phyloP scores from a whole-genome alignment of 2,797 vertebrate species.

The Bovichtus diacanthus region DNA sequence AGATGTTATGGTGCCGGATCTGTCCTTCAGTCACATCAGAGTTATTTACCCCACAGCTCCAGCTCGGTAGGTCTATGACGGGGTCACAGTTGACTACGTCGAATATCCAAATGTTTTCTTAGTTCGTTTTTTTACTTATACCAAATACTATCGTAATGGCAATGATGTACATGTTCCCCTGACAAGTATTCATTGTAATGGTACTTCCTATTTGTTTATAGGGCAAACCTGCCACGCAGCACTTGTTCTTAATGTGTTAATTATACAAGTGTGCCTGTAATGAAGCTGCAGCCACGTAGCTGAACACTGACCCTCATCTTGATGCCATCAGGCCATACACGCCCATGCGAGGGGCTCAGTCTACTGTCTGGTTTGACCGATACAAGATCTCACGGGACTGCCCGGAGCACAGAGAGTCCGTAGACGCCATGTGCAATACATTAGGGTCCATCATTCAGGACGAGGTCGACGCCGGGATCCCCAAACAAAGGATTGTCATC shows the following conservation, averaged over 20 bases:
- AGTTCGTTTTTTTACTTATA: too few relatives aligned
- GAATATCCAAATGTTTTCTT: not conserved
- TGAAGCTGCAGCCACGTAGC: not conserved
- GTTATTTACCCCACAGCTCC: slow-evolving; percentile 92
- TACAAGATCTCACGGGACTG: slow-evolving; percentile 88
- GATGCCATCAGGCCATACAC: slow-evolving; percentile 87
- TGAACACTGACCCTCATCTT: slow-evolving; percentile 20
- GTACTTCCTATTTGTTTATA: not conserved
- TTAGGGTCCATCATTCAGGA: slow-evolving; percentile 87
- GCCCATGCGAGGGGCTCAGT: slow-evolving; percentile 86
- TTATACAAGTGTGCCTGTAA: too few relatives aligned
- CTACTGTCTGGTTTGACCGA: slow-evolving; percentile 93
- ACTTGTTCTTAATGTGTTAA: not conserved
- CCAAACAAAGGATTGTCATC: slow-evolving; percentile 88
- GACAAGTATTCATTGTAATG: not conserved
- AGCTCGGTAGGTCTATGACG: slow-evolving; percentile 79
- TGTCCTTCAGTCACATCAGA: slow-evolving; percentile 90
- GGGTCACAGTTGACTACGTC: not conserved
- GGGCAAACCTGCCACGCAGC: not conserved
- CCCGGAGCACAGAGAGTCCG: slow-evolving; percentile 90
- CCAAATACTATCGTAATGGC: too few relatives aligned
- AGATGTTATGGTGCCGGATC: slow-evolving; percentile 86
- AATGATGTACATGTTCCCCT: too few relatives aligned
- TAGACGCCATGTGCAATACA: slow-evolving; percentile 85
- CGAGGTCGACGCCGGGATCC: slow-evolving; percentile 86